These are phyloP conservation scores for Parnassius mnemosyne DNA, from an alignment of 2,888 invertebrate genomes.

Conservation along the genomic window DNA sequence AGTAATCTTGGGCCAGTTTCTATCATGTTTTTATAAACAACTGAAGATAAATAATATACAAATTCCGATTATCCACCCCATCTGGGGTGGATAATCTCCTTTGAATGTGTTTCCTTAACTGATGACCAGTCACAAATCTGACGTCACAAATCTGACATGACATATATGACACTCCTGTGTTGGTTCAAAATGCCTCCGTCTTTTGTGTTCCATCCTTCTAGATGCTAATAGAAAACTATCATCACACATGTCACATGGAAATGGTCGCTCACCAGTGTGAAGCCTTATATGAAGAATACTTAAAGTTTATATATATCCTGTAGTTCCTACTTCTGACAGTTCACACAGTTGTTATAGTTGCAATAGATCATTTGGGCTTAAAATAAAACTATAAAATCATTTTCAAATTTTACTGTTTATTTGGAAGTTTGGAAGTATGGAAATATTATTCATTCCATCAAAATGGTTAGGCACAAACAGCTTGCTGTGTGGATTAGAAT, in stretches of 20 bases:
- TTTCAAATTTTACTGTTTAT: conserved; percentile 6
- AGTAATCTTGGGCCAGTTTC: too few species aligned
- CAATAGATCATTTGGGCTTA: too few species aligned
- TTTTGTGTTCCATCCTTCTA: conserved; percentile 59
- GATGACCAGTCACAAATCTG: conserved; percentile 45
- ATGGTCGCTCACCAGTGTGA: conserved; percentile 67
- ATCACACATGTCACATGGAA: conserved; percentile 60
- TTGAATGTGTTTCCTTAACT: conserved; percentile 52
- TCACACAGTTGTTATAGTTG: too few species aligned
- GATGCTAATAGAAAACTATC: conserved; percentile 65
- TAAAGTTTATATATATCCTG: too few species aligned
- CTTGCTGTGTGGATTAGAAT: conserved; percentile 63
- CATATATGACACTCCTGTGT: conserved; percentile 57
- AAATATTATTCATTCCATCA: background rate
- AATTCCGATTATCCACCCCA: too few species aligned
- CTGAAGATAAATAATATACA: too few species aligned
- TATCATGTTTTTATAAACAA: too few species aligned
- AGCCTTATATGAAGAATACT: conserved; percentile 48
- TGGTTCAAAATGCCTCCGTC: conserved; percentile 60
- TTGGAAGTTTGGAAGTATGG: background rate
- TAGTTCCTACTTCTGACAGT: too few species aligned
- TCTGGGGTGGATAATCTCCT: conserved; percentile 31
- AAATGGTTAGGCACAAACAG: conserved; percentile 43
- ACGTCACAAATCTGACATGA: conserved; percentile 57
- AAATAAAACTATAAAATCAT: conserved; percentile 6